These are phyloP conservation scores for Scaptodrosophila latifasciaeformis DNA, from an alignment of 2,888 invertebrate species.

Conservation along the genomic window DNA sequence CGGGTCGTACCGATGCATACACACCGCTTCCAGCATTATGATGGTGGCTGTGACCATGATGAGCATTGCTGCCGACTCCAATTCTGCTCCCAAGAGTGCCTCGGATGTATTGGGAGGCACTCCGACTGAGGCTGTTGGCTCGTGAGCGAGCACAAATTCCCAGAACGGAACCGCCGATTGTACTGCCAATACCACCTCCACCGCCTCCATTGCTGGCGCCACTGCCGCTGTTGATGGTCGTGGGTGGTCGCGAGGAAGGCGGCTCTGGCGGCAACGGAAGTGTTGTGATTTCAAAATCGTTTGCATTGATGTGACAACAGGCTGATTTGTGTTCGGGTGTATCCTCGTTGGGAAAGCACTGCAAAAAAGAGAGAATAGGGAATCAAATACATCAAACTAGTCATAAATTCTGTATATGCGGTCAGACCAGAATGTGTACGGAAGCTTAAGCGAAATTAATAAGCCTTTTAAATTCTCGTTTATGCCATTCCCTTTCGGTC, in stretches of 20 bases:
- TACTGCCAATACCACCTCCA: slow-evolving; percentile 38
- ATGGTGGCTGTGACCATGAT: slow-evolving; percentile 39
- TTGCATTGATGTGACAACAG: slow-evolving; percentile 71
- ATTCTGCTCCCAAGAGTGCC: too few relatives aligned
- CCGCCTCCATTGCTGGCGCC: slow-evolving; percentile 23
- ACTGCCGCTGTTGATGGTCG: slow-evolving; percentile 30
- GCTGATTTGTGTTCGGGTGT: slow-evolving; percentile 74
- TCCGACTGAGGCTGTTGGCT: slow-evolving; percentile 68
- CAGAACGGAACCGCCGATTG: slow-evolving; percentile 65
- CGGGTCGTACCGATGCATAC: slow-evolving; percentile 74
- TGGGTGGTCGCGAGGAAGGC: slow-evolving; percentile 71
- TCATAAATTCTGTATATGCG: slow-evolving; percentile 39
- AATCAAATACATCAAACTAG: slow-evolving; percentile 7
- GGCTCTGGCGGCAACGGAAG: slow-evolving; percentile 74
- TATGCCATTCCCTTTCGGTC: slow-evolving; percentile 14
- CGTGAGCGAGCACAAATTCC: slow-evolving; percentile 69
- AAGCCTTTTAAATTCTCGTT: slow-evolving; percentile 40
- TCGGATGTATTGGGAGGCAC: slow-evolving; percentile 65
- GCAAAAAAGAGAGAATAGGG: slow-evolving; percentile 30
- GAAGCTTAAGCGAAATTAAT: slow-evolving; percentile 41
- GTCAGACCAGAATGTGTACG: neutral
- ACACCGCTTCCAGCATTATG: slow-evolving; percentile 36
- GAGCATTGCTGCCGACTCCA: slow-evolving; percentile 35
- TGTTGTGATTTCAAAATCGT: slow-evolving; percentile 74
- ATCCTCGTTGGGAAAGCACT: slow-evolving; percentile 73